Percentiles rank a stretch among this genome's conserved stretches.
Evolutionary conservation across 2,113 vertebrate genomes (phyloP).

Genomic region (Mesocricetus auratus): DNA sequence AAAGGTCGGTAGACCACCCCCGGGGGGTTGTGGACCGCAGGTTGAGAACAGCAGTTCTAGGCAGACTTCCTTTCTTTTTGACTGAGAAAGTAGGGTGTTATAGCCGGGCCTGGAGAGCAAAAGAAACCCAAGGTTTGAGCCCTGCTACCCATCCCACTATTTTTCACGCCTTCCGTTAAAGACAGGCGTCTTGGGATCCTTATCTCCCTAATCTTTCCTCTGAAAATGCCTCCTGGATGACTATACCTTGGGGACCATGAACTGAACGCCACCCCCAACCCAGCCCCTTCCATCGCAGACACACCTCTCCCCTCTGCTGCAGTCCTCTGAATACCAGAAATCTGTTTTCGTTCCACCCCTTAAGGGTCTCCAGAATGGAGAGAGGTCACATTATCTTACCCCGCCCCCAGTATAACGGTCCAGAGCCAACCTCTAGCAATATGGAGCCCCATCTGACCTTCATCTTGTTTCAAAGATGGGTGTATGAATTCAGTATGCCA

Average conservation of each 20-base stretch:
- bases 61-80: background rate
- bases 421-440: background rate
- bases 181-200: background rate
- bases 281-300: rapidly evolving
- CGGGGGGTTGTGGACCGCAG: background rate
- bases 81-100: background rate
- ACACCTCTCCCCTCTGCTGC: background rate
- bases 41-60: background rate
- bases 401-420: background rate
- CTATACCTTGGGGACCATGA: background rate
- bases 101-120: background rate
- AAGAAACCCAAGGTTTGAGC: background rate
- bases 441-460: background rate
- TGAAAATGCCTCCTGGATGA: background rate
- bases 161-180: background rate
- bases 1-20: background rate
- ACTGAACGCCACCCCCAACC: background rate
- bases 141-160: background rate
- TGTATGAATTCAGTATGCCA: background rate
- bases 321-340: background rate
- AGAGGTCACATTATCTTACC: too few species aligned
- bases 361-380: background rate
- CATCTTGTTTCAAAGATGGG: background rate
- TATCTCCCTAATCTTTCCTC: background rate
- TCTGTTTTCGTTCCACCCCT: background rate